A percentile compares a stretch with the other conserved stretches of the same genome.
Conservation (phyloP, 1,140 invertebrate species). For the Tetramorium parvispinum region DNA sequence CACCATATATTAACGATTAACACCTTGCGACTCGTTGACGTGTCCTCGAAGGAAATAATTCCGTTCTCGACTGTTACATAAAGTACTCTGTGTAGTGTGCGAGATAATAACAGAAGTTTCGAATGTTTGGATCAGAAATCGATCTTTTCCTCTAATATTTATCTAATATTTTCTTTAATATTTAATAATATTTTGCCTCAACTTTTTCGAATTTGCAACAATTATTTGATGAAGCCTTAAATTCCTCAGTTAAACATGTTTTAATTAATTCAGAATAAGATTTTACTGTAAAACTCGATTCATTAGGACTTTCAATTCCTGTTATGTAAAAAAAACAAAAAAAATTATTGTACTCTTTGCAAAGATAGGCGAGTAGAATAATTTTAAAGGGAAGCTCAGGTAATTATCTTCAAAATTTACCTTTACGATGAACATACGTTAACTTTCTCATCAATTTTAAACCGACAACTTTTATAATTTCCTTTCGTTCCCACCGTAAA, state of each 20-base stretch:
- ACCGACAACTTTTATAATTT: neutral
- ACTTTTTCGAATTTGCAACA: neutral
- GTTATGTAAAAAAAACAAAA: neutral
- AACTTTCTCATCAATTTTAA: neutral
- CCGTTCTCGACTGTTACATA: neutral
- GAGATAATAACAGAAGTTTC: neutral
- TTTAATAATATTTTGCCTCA: neutral
- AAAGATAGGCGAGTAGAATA: neutral
- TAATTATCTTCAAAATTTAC: neutral
- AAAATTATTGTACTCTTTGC: neutral
- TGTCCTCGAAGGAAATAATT: slow-evolving; percentile 25
- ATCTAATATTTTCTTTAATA: neutral
- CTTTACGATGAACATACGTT: neutral
- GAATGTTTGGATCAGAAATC: no score
- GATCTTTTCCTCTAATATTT: neutral
- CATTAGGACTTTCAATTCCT: no score
- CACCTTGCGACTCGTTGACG: neutral
- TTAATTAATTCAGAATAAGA: neutral
- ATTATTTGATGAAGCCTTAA: neutral
- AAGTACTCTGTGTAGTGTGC: no score
- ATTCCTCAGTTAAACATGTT: neutral
- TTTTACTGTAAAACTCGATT: neutral
- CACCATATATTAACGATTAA: slow-evolving; percentile 24
- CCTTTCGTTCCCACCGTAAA: neutral
- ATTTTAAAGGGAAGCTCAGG: neutral